phyloP scores from a whole-genome alignment of 1,140 invertebrate species.

The Diuraphis noxia region DNA sequence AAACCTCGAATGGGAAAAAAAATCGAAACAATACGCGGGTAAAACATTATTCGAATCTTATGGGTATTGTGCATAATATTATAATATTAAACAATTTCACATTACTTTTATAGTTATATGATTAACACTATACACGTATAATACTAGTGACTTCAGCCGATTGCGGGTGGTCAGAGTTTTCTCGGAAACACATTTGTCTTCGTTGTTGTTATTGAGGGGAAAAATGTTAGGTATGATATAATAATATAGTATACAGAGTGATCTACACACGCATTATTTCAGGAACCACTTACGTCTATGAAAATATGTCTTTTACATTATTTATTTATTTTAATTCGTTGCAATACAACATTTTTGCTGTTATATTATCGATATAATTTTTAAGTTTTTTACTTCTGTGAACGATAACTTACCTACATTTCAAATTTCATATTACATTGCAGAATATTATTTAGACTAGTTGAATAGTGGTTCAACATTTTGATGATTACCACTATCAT shows the following conservation, averaged over 20 bases:
- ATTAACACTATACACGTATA: neutral
- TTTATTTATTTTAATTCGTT: too few relatives aligned
- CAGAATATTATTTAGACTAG: too few relatives aligned
- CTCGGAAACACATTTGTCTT: neutral
- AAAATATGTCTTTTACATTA: too few relatives aligned
- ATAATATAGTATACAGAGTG: neutral
- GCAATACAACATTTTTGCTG: too few relatives aligned
- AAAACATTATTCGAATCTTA: neutral
- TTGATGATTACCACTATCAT: too few relatives aligned
- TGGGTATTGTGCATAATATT: neutral
- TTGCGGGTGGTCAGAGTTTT: neutral
- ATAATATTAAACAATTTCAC: neutral
- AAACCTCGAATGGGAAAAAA: neutral
- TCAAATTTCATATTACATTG: too few relatives aligned
- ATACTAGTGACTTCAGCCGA: neutral
- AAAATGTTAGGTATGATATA: neutral
- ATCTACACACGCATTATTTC: too few relatives aligned
- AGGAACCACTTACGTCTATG: too few relatives aligned
- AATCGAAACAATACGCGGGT: neutral
- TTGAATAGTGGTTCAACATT: too few relatives aligned
- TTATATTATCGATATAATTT: too few relatives aligned
- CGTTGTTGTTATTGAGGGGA: neutral
- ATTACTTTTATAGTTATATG: neutral
- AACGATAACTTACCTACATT: too few relatives aligned
- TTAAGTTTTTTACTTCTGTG: too few relatives aligned